A percentile compares a stretch with the other conserved stretches of the same genome.
Evolutionary conservation across 2,113 vertebrate species (phyloP).

Genomic region (Pionites leucogaster): DNA sequence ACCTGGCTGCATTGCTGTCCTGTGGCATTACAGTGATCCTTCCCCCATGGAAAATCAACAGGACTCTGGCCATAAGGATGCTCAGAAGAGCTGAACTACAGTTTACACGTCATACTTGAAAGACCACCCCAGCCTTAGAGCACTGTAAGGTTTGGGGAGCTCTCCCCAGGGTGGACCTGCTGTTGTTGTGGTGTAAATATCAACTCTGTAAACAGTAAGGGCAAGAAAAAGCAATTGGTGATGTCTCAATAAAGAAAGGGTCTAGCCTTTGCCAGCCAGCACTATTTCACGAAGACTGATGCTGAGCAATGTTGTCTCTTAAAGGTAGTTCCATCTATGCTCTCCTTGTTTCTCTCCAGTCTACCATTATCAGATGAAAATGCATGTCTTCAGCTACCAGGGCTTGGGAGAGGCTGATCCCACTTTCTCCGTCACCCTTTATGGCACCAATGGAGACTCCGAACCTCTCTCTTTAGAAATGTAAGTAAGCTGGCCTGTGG

Average conservation of each 20-base stretch:
- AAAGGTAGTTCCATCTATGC: neutral
- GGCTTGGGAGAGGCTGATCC: conserved; percentile 77
- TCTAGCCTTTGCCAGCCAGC: neutral
- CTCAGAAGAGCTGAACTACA: neutral
- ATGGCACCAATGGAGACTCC: conserved; percentile 82
- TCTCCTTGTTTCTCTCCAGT: conserved; percentile 74
- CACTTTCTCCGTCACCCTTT: conserved; percentile 83
- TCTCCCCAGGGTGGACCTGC: neutral
- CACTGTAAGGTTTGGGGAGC: neutral
- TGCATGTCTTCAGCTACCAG: conserved; percentile 91
- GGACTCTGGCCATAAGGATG: fast-evolving
- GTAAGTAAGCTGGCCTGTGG: conserved; percentile 77
- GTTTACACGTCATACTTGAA: fast-evolving
- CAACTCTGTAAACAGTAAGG: neutral
- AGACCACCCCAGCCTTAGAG: neutral
- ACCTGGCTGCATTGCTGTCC: fast-evolving
- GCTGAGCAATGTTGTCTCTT: neutral
- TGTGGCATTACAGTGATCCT: neutral
- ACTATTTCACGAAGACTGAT: fast-evolving
- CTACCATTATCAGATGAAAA: conserved; percentile 97
- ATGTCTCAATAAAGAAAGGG: neutral
- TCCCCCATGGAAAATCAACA: neutral
- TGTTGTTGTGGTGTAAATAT: neutral
- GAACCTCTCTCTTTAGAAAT: conserved; percentile 78
- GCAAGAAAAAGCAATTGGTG: neutral